Base-by-base conservation (phyloP, 64 coral and sea anemone species). In the Pachyseris speciosa region DNA sequence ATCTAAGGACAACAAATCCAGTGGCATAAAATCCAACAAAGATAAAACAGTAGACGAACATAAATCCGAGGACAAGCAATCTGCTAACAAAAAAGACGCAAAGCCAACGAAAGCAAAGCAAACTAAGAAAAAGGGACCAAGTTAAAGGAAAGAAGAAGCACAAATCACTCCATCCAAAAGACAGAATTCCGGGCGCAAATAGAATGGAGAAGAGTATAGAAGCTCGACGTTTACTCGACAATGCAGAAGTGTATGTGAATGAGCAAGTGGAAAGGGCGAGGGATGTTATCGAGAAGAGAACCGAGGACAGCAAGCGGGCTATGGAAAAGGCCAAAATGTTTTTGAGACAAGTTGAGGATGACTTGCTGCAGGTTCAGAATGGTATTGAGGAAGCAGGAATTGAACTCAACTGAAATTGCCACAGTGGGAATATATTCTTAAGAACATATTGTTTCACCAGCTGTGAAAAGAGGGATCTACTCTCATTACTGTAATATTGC, bases 251-350 rank as follows among this genome's bases (percentile, higher is more conserved):
- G 25, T 11, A 40, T n/a, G 52, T 61, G 52, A 61, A 13, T 15
- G n/a, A 60, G 4, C 33, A 81, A 61, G 52, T 81, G n/a, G 40
- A 81, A 81, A 59, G 2, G 20, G 53, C 77, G 5, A 61, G 55
- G 40, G 77, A 81, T 63, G 77, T 19, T 42, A 81, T 81, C 20
- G 32, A 81, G 33, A 37, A 81, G 34, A 81, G 36, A 63, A 22
- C 77, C 24, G 50, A 61, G 28, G 53, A 37, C 34, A 81, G 40
- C 52, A 63, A 81, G 52, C 31, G 77, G 27, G 53, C 77, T 4
- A 9, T 81, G 37, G 36, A 61, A 58, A 81, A 53, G 36, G 37
- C 77, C 20, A 81, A 63, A 40, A 22, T 26, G 4, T 61, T 81
- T 37, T 58, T 81, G 36, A 38, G n/a, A 22, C 17, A 61, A 41